A percentile compares a stretch with the other conserved stretches of the same genome.
phyloP scores from a whole-genome alignment of 2,113 vertebrate genomes.

The Poeciliopsis prolifica region DNA sequence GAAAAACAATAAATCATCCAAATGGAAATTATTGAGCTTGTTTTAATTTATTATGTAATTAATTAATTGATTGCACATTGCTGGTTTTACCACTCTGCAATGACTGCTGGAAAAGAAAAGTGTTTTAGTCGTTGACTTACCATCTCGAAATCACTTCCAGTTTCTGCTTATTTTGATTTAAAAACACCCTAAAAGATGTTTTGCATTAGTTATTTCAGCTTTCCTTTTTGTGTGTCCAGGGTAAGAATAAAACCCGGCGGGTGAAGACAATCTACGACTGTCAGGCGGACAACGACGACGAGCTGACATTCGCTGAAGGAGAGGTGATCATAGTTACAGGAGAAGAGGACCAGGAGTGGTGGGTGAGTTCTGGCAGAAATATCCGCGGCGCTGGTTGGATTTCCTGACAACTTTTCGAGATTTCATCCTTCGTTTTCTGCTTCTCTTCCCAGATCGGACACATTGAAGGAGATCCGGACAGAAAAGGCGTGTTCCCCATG shows the following conservation, averaged over 20 bases:
- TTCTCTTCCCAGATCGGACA: slow-evolving; percentile 88
- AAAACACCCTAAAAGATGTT: background rate
- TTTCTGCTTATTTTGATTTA: too few species aligned
- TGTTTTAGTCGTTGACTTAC: too few species aligned
- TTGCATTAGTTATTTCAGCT: background rate
- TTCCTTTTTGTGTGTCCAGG: slow-evolving; percentile 70
- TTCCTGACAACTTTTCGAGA: background rate
- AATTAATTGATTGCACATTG: too few species aligned
- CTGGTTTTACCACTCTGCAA: too few species aligned
- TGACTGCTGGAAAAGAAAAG: too few species aligned
- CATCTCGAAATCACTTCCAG: too few species aligned
- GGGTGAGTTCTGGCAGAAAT: slow-evolving; percentile 86
- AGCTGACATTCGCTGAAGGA: slow-evolving; percentile 94
- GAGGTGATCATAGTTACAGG: slow-evolving; percentile 96
- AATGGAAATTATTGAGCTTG: too few species aligned
- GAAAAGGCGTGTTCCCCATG: slow-evolving; percentile 97
- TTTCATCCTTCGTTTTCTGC: background rate
- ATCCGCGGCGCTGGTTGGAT: too few species aligned
- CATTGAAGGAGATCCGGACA: slow-evolving; percentile 94
- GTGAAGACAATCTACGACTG: slow-evolving; percentile 99
- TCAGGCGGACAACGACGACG: slow-evolving; percentile 97
- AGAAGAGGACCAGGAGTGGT: slow-evolving; percentile 99
- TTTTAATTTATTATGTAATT: too few species aligned
- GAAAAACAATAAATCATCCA: too few species aligned
- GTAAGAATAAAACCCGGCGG: slow-evolving; percentile 90